phyloP scores from a whole-genome alignment of 2,113 vertebrate genomes.

The Struthidea cinerea region DNA sequence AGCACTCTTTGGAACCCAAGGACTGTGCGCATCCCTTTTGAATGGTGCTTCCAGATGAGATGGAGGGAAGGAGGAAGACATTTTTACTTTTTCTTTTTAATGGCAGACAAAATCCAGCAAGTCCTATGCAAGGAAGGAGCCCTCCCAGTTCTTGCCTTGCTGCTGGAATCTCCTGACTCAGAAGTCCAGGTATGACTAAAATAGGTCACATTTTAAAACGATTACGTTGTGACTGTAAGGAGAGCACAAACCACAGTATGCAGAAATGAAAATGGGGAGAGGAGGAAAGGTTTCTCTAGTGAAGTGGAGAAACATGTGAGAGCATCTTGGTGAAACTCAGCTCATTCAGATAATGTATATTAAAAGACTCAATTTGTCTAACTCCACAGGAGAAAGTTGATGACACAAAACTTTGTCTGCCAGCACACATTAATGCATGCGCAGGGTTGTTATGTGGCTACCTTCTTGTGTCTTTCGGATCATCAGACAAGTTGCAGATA shows the following conservation, averaged over 20 bases:
- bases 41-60: background rate
- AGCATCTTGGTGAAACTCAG: background rate
- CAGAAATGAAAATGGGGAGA: background rate
- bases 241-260: background rate
- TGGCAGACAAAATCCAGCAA: conserved; percentile 68
- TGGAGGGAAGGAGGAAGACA: background rate
- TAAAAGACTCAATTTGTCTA: background rate
- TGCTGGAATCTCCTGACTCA: conserved; percentile 78
- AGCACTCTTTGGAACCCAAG: background rate
- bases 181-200: conserved; percentile 72
- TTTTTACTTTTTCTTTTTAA: background rate
- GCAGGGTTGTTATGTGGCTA: background rate
- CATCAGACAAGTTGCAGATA: background rate
- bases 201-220: background rate
- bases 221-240: background rate
- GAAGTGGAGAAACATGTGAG: background rate
- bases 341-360: background rate
- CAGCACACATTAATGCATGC: background rate
- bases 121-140: conserved; percentile 75
- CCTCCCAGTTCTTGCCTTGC: conserved; percentile 71
- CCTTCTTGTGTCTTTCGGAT: background rate
- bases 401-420: background rate
- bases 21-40: background rate
- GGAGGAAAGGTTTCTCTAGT: background rate
- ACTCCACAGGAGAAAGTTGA: background rate